Evolutionary conservation across 1,140 invertebrate genomes (phyloP).

Genomic region (Pogonomyrmex barbatus): DNA sequence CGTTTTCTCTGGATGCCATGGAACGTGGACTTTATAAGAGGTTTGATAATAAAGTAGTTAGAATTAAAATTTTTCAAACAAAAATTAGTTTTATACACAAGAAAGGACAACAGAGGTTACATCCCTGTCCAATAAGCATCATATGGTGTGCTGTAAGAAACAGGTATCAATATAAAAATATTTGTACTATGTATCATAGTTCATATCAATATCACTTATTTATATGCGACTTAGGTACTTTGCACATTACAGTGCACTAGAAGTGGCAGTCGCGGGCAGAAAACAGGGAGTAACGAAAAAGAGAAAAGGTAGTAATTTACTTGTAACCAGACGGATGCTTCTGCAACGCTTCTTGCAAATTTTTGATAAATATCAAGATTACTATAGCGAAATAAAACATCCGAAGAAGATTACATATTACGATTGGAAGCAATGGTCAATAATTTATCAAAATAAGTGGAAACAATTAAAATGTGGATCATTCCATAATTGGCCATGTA

Average conservation of each 20-base stretch:
- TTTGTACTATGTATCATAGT: conserved; percentile 37
- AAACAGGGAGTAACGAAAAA: conserved; percentile 94
- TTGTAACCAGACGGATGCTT: conserved; percentile 89
- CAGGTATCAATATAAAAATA: conserved; percentile 75
- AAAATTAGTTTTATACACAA: conserved; percentile 83
- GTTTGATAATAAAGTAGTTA: conserved; percentile 80
- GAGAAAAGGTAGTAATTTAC: conserved; percentile 86
- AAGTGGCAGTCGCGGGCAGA: conserved; percentile 92
- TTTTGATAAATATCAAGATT: conserved; percentile 77
- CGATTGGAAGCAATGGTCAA: conserved; percentile 80
- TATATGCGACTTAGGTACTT: neutral
- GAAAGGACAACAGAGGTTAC: conserved; percentile 80
- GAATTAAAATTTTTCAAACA: conserved; percentile 80
- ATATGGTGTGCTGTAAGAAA: conserved; percentile 87
- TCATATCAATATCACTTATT: conserved; percentile 22
- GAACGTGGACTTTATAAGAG: conserved; percentile 88
- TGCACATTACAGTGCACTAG: conserved; percentile 86
- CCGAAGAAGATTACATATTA: conserved; percentile 83
- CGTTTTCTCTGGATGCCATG: conserved; percentile 89
- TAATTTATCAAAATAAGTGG: conserved; percentile 80
- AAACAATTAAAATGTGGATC: conserved; percentile 68
- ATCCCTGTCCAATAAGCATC: conserved; percentile 88
- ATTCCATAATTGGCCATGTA: conserved; percentile 80
- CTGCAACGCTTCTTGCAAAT: conserved; percentile 87
- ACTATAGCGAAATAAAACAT: conserved; percentile 71